Base-by-base conservation (phyloP, 2,113 vertebrate genomes). In the Zingel zingel region DNA sequence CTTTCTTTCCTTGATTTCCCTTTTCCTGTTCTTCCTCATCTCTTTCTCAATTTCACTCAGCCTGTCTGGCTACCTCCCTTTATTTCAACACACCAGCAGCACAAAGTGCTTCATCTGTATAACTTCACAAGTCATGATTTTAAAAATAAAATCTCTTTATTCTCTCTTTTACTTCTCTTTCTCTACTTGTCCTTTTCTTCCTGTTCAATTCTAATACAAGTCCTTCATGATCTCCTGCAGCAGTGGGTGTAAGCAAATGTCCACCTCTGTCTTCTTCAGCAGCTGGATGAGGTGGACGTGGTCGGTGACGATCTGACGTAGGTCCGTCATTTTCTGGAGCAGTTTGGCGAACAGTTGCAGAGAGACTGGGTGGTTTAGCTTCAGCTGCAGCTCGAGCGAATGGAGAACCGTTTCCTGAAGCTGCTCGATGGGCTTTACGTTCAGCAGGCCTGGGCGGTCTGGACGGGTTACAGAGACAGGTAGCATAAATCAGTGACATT, bases 311-410 rank as follows among this genome's bases (percentile, higher is more conserved):
- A 99, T 97, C 94, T 99, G 98, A 86, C 98, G 95, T 91, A 99
- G 96, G 95, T 99, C 98, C 7, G 98, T 99, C 98, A 99, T 99
- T 95, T 99, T 99, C 96, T 99, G 98, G 33, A 99, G 97, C 91
- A 99, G 90, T 91, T 98, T 99, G 91, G 98, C 98, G 57, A 99
- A 99, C 39, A 99, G 97, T 88, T 99, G 98, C 2, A 97, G 96
- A 3, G 97, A 97, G 88, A 99, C 98, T 0, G 98, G 98, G 84
- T 99, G 98, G 94, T 96, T 99, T 57, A 97, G 90, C 93, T 99
- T 99, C 25, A 99, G 96, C 94, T 99, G 98, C 68, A 99, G 96
- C 95, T 99, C 98, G 90, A 99, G 91, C 1, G 98, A 97, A 61
- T 99, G 98, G 70, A 99, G 90, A 63, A 99, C 95, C 3, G 96